Conservation (phyloP, 1,140 invertebrate genomes). For the Adoxophyes honmai region DNA sequence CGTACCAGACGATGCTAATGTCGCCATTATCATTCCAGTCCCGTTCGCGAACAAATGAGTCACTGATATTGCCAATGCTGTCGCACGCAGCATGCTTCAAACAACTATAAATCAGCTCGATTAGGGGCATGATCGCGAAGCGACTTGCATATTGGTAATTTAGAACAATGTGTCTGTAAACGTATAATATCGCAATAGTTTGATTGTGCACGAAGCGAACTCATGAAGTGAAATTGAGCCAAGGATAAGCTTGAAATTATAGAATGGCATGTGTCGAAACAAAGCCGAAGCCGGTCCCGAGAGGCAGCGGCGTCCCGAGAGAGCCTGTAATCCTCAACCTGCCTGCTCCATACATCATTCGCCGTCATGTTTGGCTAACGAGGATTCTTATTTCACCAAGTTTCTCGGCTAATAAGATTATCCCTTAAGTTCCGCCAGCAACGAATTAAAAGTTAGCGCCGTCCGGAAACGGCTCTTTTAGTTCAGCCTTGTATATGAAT, state of each 20-base stretch:
- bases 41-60: background rate
- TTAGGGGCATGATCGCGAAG: too few species aligned
- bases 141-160: background rate
- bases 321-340: background rate
- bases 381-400: background rate
- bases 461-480: too few species aligned
- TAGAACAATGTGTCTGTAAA: background rate
- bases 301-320: background rate
- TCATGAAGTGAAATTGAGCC: too few species aligned
- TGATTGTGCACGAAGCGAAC: too few species aligned
- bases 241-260: too few species aligned
- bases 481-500: too few species aligned
- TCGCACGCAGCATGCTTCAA: background rate
- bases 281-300: background rate
- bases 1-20: background rate
- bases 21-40: constrained; percentile 1
- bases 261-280: background rate
- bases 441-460: too few species aligned
- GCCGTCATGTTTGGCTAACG: background rate
- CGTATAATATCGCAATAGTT: background rate
- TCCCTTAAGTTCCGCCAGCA: background rate
- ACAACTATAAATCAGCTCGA: too few species aligned
- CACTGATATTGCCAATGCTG: constrained; percentile 4
- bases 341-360: background rate
- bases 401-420: background rate